Evolutionary conservation across 2,888 invertebrate species (phyloP).

Genomic region (Ferrisia virgata): DNA sequence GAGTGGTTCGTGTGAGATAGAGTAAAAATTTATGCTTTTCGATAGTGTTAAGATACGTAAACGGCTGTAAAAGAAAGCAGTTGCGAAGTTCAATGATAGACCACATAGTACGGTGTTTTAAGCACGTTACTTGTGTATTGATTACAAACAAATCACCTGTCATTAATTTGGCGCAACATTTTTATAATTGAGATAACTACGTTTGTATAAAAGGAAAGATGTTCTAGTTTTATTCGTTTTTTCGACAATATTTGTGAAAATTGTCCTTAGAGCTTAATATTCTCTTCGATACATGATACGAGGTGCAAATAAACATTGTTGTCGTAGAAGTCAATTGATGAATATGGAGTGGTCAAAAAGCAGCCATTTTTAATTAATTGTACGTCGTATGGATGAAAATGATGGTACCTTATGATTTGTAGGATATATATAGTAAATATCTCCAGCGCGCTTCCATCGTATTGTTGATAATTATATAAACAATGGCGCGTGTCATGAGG

Average conservation of each 20-base stretch:
- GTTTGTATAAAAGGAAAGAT: background rate
- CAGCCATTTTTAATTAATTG: conserved; percentile 29
- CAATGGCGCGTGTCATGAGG: conserved; percentile 46
- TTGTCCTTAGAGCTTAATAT: background rate
- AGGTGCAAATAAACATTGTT: background rate
- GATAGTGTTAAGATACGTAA: background rate
- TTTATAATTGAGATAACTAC: background rate
- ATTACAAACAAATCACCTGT: conserved; percentile 42
- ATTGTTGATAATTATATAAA: conserved; percentile 37
- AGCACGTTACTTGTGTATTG: conserved; percentile 40
- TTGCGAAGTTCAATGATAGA: background rate
- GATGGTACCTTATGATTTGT: background rate
- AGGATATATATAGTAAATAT: background rate
- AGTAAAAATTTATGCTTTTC: background rate
- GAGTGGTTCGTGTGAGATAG: background rate
- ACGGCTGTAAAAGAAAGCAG: background rate
- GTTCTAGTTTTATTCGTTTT: background rate
- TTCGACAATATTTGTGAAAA: background rate
- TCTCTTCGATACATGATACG: background rate
- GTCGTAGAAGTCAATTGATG: background rate
- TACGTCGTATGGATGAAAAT: background rate
- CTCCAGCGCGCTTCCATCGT: background rate
- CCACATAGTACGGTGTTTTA: background rate
- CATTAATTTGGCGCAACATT: conserved; percentile 38
- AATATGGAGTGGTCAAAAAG: conserved; percentile 5